Evolutionary conservation across 2,113 vertebrate genomes (phyloP).

Genomic region (Thermophis baileyi): DNA sequence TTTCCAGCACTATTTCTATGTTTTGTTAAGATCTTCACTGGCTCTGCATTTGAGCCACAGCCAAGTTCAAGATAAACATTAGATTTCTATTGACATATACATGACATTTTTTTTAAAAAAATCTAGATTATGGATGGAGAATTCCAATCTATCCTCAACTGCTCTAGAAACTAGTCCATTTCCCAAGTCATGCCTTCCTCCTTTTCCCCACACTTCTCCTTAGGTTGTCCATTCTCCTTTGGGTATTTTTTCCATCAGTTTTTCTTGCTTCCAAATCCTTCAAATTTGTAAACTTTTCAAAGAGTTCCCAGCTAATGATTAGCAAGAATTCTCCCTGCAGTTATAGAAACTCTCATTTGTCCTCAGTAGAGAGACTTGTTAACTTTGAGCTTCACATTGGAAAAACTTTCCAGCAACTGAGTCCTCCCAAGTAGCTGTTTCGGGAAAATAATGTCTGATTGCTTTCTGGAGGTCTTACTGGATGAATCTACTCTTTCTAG

Average conservation of each 20-base stretch:
- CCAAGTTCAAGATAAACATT: neutral
- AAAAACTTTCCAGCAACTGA: neutral
- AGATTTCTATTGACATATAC: neutral
- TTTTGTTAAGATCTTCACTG: neutral
- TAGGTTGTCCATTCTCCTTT: neutral
- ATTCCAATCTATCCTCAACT: neutral
- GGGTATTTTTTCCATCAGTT: neutral
- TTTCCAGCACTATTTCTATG: neutral
- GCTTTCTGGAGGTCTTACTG: neutral
- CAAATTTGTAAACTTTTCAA: neutral
- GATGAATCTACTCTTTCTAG: neutral
- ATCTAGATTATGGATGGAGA: neutral
- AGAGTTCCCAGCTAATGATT: neutral
- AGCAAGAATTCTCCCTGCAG: neutral
- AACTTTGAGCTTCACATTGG: neutral
- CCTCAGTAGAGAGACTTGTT: neutral
- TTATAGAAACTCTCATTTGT: neutral
- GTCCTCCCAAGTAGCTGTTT: neutral
- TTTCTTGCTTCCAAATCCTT: neutral
- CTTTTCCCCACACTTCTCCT: neutral
- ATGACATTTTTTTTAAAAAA: neutral
- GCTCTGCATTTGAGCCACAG: neutral
- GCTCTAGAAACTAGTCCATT: neutral
- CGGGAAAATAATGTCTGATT: neutral
- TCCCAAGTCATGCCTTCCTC: neutral